Evolutionary conservation across 2,797 vertebrate species (phyloP).

Genomic region (Psittacula derbiana): DNA sequence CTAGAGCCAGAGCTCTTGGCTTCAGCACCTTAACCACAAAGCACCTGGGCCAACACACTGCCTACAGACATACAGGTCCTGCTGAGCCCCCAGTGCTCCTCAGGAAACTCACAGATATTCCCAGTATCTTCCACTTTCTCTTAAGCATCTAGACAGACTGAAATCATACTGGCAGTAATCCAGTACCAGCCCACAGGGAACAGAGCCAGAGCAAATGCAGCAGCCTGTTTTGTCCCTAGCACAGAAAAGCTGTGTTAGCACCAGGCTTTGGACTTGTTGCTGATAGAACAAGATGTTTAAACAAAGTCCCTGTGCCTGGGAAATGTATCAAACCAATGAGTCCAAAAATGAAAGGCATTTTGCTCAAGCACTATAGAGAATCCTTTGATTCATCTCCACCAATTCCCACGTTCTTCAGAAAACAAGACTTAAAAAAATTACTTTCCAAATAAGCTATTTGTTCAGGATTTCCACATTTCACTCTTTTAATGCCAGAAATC

Average conservation of each 20-base stretch:
- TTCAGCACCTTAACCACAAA: neutral
- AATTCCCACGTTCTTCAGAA: neutral
- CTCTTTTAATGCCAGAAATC: neutral
- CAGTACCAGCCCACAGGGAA: neutral
- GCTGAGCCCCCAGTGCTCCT: neutral
- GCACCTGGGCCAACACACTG: neutral
- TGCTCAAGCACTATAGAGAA: neutral
- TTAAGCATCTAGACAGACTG: neutral
- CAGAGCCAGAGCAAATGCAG: neutral
- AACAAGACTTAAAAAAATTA: neutral
- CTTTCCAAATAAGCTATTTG: neutral
- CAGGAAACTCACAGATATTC: neutral
- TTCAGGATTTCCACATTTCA: neutral
- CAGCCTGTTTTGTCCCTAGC: neutral
- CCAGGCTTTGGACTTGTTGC: neutral
- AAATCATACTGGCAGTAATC: neutral
- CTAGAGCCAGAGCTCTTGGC: neutral
- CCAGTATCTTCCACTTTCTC: neutral
- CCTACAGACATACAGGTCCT: neutral
- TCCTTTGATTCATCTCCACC: neutral
- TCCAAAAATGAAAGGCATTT: neutral
- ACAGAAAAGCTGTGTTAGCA: neutral
- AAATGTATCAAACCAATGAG: neutral
- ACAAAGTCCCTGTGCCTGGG: neutral
- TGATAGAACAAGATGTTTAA: neutral